Percentiles rank a stretch among this genome's conserved stretches.
Conservation (phyloP, 2,797 vertebrate species). For the Aratinga solstitialis region DNA sequence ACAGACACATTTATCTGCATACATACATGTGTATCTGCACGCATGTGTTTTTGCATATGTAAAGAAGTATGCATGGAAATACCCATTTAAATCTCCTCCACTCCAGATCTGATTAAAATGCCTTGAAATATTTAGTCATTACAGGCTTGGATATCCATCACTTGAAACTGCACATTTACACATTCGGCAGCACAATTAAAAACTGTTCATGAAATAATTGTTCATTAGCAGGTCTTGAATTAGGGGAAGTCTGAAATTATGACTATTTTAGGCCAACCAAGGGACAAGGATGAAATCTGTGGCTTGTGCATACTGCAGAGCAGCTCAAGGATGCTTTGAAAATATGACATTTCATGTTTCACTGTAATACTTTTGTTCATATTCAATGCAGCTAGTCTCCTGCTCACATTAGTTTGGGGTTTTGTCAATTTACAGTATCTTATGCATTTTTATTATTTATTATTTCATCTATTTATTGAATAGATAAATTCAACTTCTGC, state of each 20-base stretch:
- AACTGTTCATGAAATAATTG: conserved; percentile 6
- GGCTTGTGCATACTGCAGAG: neutral
- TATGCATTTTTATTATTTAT: conserved; percentile 53
- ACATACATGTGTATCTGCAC: neutral
- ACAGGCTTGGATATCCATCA: neutral
- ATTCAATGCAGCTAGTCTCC: neutral
- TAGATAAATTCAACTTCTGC: conserved; percentile 39
- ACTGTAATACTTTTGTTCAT: neutral
- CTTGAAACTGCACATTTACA: conserved; percentile 9
- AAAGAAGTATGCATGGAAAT: neutral
- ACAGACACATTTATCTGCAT: neutral
- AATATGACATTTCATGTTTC: neutral
- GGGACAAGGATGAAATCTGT: neutral
- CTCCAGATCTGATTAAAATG: neutral
- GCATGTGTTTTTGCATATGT: neutral
- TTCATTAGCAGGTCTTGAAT: conserved; percentile 12
- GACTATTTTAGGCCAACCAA: conserved; percentile 12
- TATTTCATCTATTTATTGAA: conserved; percentile 54
- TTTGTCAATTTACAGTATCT: conserved; percentile 31
- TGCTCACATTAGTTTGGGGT: neutral
- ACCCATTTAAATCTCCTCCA: neutral
- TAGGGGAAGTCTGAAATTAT: neutral
- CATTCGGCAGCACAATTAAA: neutral
- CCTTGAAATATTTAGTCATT: neutral
- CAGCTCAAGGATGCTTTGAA: neutral